Evolutionary conservation across 2,888 invertebrate genomes (phyloP), one percentile per base, ranked within the genome.

Genomic region (Drosophila crucigera): DNA sequence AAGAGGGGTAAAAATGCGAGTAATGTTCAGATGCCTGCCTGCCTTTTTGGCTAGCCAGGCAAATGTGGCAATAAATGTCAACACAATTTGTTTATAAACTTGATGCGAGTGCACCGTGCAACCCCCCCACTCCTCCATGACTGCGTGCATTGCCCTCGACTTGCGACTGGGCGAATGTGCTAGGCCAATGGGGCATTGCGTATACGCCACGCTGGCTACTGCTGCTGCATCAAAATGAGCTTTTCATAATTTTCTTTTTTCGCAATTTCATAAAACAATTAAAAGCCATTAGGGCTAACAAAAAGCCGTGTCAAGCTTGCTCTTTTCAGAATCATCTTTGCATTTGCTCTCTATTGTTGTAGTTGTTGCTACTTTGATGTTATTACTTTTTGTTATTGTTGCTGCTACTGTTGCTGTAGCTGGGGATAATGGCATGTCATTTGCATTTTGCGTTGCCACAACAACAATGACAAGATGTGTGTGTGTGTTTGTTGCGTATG

Each of bases 261-360:
- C 35, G 81, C 73, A 89, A 84, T 91, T 84, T 89, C 73, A 82
- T 78, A 74, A 76, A 87, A 91, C 91, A 87, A 87, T 87, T 91
- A 91, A 87, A 87, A 82, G 76, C 91, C 90, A 91, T 87, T 87
- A 89, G 85, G 56, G 84, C 69, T 61, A 68, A 89, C 87, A 90
- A 85, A 85, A 86, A 89, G 65, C 63, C 68, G 65, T 62, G 64
- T 66, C 70, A 65, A 68, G 67, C 58, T 55, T 35, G 43, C 69
- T 59, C 69, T 52, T 55, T 70, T 73, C 66, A 66, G 63, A 72
- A 65, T 73, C 80, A 83, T 80, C 74, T 75, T 68, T 54, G 67
- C 73, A 75, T 50, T 65, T 67, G 30, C 67, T 49, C 50, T 33
- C 50, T 35, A 49, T 47, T 67, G 61, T 73, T 61, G 53, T 30